A percentile compares a stretch with the other conserved stretches of the same genome.
Conservation (phyloP, 2,113 vertebrate species). For the Prunella fulvescens region DNA sequence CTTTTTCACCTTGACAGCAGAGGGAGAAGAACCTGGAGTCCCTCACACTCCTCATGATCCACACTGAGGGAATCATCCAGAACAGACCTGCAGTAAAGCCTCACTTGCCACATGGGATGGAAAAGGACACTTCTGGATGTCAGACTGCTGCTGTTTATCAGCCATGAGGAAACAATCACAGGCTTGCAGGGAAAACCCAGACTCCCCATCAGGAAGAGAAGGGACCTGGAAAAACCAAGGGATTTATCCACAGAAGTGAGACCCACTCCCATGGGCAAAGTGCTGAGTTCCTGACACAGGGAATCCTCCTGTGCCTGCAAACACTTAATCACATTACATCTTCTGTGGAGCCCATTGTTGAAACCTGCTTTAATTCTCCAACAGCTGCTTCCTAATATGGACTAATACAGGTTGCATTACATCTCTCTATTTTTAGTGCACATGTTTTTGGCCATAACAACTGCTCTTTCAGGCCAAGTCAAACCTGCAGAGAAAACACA, state of each 20-base stretch:
- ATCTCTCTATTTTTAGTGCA: slow-evolving; percentile 65
- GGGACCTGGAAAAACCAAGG: background rate
- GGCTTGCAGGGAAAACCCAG: background rate
- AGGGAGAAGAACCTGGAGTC: background rate
- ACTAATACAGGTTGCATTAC: slow-evolving; percentile 54
- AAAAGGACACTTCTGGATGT: background rate
- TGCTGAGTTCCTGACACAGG: background rate
- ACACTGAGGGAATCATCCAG: background rate
- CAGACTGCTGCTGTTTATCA: background rate
- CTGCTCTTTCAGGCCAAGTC: slow-evolving; percentile 37
- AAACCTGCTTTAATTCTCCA: slow-evolving; percentile 51
- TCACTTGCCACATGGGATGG: background rate
- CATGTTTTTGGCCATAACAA: slow-evolving; percentile 55
- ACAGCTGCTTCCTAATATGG: slow-evolving; percentile 68
- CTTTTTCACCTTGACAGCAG: background rate
- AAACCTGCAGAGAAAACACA: slow-evolving; percentile 54
- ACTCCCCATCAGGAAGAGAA: background rate
- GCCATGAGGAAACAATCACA: slow-evolving; percentile 45
- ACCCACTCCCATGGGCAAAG: background rate
- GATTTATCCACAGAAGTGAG: slow-evolving; percentile 21
- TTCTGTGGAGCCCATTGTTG: background rate
- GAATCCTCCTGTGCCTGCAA: slow-evolving; percentile 2
- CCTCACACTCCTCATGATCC: background rate
- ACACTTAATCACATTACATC: slow-evolving; percentile 32
- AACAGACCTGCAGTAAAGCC: background rate